phyloP scores from a whole-genome alignment of 2,888 invertebrate genomes.

The Synergus laeviventris region DNA sequence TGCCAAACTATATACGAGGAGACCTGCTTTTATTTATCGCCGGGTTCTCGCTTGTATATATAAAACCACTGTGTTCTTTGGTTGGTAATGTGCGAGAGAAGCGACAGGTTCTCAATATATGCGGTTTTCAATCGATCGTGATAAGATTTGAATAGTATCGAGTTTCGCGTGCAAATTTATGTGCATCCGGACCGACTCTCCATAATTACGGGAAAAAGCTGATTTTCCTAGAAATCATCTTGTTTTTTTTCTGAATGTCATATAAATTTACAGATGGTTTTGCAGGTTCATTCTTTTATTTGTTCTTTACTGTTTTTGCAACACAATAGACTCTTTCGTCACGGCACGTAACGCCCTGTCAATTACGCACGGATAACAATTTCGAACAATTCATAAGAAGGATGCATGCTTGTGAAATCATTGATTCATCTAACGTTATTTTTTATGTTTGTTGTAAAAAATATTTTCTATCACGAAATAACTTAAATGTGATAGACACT shows the following conservation, averaged over 20 bases:
- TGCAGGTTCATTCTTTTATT: not conserved
- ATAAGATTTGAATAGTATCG: conserved; percentile 42
- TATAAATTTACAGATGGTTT: too few relatives aligned
- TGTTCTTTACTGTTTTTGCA: not conserved
- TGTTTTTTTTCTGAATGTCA: not conserved
- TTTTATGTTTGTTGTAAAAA: not conserved
- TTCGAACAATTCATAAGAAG: not conserved
- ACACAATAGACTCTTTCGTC: not conserved
- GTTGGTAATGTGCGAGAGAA: conserved; percentile 4
- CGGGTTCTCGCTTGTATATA: not conserved
- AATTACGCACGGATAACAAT: not conserved
- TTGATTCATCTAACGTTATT: not conserved
- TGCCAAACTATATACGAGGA: not conserved
- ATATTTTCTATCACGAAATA: not conserved
- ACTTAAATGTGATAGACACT: too few relatives aligned
- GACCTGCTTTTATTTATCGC: conserved; percentile 28
- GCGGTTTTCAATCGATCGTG: conserved; percentile 44
- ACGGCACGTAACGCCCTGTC: not conserved
- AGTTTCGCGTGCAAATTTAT: conserved; percentile 39
- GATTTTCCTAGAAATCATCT: not conserved
- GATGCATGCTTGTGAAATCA: not conserved
- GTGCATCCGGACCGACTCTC: conserved; percentile 8
- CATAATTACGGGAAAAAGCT: not conserved
- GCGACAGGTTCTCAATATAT: conserved; percentile 43
- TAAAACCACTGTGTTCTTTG: conserved; percentile 42